Evolutionary conservation across 1,140 invertebrate genomes (phyloP), one percentile per base, ranked within the genome.

Genomic region (Drosophila seguyi): DNA sequence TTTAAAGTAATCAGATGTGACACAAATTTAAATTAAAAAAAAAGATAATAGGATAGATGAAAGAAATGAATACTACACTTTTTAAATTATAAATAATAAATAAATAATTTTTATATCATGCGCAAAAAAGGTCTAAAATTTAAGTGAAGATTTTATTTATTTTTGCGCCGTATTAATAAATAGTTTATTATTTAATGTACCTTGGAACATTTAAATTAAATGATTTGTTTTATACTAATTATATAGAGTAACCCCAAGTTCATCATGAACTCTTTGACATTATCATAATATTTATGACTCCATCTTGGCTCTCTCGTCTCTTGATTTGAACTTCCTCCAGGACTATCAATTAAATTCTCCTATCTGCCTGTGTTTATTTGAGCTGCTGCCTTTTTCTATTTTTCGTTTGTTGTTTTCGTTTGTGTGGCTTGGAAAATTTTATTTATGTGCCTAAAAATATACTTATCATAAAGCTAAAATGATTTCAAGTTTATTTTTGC

Each of bases 381-480:
- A 27, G 63, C 29, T 72, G 25, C 50, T 78, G 56, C 31, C 52
- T 13, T 55, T 55, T 22, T 14, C 31, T 25, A 31, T 45, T 56
- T 31, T 39, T 58, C 58, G 44, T 16, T 27, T 4, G 16, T 48
- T 41, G 27, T 47, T 38, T 11, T 55, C 18, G 22, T 56, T n/a
- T 45, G 60, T 45, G 60, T 47, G 48, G 57, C 38, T 36, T 47
- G 27, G 44, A 14, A 60, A 73, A 69, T 77, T 73, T 83, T 87
- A 87, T 88, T 88, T 88, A 80, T 83, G 63, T 34, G 47, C 75
- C 63, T 47, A 39, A 83, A 78, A 72, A 72, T 67, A 74, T 72
- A 58, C 57, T 47, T 31, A 22, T 41, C 29, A 55, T 68, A 72
- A 74, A 81, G 57, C 47, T 48, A 78, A 82, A 82, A 76, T 85